These are phyloP conservation scores for Chrysogorgia sp. DNA, from an alignment of 92 coral and sea anemone species.

Conservation along the genomic window DNA sequence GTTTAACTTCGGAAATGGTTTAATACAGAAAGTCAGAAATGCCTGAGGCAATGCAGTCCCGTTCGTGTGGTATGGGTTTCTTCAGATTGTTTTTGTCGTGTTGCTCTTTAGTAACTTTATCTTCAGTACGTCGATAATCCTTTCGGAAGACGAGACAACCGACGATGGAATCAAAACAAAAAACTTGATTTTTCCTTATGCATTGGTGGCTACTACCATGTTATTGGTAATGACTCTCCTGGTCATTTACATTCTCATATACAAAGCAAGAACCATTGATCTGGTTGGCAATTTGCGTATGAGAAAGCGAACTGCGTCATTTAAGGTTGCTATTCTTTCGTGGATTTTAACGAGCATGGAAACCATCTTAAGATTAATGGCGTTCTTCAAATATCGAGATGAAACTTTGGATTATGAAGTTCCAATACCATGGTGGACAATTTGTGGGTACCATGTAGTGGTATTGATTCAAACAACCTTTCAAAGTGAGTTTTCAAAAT, in stretches of 20 bases:
- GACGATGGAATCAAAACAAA: neutral
- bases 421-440: conserved; percentile 24
- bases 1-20: neutral
- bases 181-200: conserved; percentile 5
- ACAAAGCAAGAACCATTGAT: conserved; percentile 24
- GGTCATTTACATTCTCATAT: conserved; percentile 27
- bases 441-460: conserved; percentile 20
- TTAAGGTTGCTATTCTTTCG: conserved; percentile 52
- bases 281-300: conserved; percentile 46
- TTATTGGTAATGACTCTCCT: conserved; percentile 13
- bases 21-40: neutral
- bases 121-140: neutral
- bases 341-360: conserved; percentile 49
- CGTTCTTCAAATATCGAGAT: conserved; percentile 8
- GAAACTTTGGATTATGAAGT: conserved; percentile 1
- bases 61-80: conserved; percentile 13
- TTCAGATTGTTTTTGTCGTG: conserved; percentile 16
- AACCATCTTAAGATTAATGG: conserved; percentile 42
- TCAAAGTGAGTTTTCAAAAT: conserved; percentile 61
- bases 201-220: conserved; percentile 15
- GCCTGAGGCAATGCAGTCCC: conserved; percentile 13
- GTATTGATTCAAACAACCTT: conserved; percentile 28
- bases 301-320: conserved; percentile 39
- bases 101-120: conserved; percentile 17
- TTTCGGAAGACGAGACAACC: neutral